Base-by-base conservation (phyloP, 23 tunicate genomes). In the Phallusia fumigata region DNA sequence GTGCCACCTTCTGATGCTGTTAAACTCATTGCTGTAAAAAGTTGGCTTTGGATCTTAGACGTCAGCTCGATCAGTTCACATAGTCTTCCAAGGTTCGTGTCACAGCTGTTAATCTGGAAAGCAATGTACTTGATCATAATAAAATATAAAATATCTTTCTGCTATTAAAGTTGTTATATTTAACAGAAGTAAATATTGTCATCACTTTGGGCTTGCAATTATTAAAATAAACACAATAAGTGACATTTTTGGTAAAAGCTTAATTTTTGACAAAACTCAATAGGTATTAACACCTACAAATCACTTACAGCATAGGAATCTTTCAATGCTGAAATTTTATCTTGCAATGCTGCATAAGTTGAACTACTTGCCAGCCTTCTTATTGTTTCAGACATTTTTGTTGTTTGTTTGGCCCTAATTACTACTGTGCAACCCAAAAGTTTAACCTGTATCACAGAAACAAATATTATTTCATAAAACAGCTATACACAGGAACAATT, bases 1-100 rank as follows among this genome's bases (percentile, higher is more conserved):
- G 93, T 89, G 0, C 98, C 98, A 34, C 98, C 98, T 83, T 94
- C 98, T 21, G 95, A 76, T 16, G 98, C 94, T 78, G 98, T 94
- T 35, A 94, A 44, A 76, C 91, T 94, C 94, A 94, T 82, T 24
- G 95, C 94, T 18, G 95, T 90, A 73, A 97, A 97, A 45, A 97
- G 86, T 44, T 97, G 97, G 33, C 89, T 95, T 75, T 97, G 99
- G 24, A 97, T 90, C 74, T 97, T 97, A 0, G 97, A 87, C 0
- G 99, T 86, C 30, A 97, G 76, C 81, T 97, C 99, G 32, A 95
- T 88, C 36, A 97, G 72, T 52, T 97, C 99, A 36, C 94, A 89
- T 72, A 94, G 76, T 44, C 82, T 65, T 32, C 98, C 98, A 76
- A 94, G 74, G 83, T 94, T 94, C 5, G 88, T 82, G 65, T 94